These are phyloP conservation scores for Palythoa grandis DNA, from an alignment of 92 coral and sea anemone genomes.

Conservation along the genomic window DNA sequence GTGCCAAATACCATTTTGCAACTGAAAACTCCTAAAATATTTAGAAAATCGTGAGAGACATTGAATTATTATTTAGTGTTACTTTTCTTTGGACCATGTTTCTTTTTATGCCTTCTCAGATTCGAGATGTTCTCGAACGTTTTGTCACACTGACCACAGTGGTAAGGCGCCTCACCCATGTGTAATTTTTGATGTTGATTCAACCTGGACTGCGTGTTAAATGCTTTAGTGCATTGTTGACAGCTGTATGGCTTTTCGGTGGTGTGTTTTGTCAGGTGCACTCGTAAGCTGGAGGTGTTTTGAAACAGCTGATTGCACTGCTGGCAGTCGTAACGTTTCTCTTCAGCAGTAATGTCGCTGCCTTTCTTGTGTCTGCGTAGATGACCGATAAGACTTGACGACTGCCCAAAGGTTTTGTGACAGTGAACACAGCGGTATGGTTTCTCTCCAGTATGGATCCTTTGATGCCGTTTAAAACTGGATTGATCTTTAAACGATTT, in stretches of 20 bases:
- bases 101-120: background rate
- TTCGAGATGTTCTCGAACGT: background rate
- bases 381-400: background rate
- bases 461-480: constrained; percentile 1
- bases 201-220: background rate
- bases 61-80: too few species aligned
- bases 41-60: too few species aligned
- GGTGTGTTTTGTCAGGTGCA: too few species aligned
- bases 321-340: too few species aligned
- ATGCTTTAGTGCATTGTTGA: constrained; percentile 3
- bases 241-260: too few species aligned
- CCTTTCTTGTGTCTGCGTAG: background rate
- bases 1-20: too few species aligned
- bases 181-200: background rate
- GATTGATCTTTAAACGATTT: constrained; percentile 15
- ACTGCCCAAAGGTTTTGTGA: background rate
- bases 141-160: background rate
- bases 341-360: background rate
- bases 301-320: too few species aligned
- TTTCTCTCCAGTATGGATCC: constrained; percentile 16
- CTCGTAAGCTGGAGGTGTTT: too few species aligned
- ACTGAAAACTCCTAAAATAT: too few species aligned
- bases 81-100: too few species aligned
- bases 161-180: background rate
- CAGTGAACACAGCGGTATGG: constrained; percentile 17